Base-by-base conservation (phyloP, 2,113 vertebrate genomes). In the Sceloporus undulatus region DNA sequence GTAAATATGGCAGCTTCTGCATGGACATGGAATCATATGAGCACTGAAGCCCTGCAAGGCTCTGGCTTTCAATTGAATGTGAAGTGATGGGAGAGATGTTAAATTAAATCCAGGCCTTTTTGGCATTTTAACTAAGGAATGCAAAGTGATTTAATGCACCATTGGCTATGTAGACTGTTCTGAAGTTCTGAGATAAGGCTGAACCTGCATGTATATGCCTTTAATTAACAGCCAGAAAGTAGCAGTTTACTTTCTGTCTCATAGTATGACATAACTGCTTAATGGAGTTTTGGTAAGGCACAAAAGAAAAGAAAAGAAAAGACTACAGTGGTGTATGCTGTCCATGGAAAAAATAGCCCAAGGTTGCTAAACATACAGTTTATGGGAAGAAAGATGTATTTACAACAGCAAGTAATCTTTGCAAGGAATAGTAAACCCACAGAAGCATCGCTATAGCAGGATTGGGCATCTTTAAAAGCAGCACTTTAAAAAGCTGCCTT, bases 121-220 rank as follows among this genome's bases (percentile, higher is more conserved):
- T n/a, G 78, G 68, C 59, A 80, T 40, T 56, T 80, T 73, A 80
- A 11, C 59, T 78, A 68, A 29, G 62, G 42, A 34, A 25, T 68
- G 16, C 68, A 56, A 54, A 73, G 10, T 18, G 68, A 13, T 82
- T 52, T 83, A 52, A 42, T 68, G 38, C 16, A 70, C 14, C 42
- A 83, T 14, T 70, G 25, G 14, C 25, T 29, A 29, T 70, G 25
- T 52, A 34, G 25, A 78, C 38, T 52, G 18, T n/a, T 78, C 40
- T n/a, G 27, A 85, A 83, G 25, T 54, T 78, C 48, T 78, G 59
- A 52, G 73, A n/a, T 83, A 85, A 68, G 76, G 13, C 42, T 71
- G 48, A 71, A 86, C n/a, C 27, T 70, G n/a, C 13, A 40, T 38
- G 54, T 48, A 19, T 11, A 9, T 54, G n/a, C 8, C 27, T 56